Evolutionary conservation across 2,113 vertebrate genomes (phyloP), one percentile per base, ranked within the genome.

Genomic region (Leptosomus discolor): DNA sequence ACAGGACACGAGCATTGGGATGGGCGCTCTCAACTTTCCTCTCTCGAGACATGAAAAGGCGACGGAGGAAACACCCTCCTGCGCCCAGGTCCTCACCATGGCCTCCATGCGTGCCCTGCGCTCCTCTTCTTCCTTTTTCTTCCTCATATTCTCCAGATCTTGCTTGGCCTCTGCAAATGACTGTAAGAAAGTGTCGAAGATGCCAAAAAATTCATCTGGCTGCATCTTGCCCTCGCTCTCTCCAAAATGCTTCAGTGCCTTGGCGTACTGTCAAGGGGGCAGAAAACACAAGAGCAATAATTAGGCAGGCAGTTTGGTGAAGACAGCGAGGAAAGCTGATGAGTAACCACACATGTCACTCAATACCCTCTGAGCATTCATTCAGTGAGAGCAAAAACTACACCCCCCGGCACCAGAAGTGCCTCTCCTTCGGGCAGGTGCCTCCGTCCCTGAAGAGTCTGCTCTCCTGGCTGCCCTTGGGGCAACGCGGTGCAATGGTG

Each of bases 151-250:
- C 97, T 99, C 99, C 96, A 99, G 98, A 96, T 99, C 99, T 95
- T 99, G 99, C 85, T 98, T 98, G 36, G 99, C 99, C 94, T 99
- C 99, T 4, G 88, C 94, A 97, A 99, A 99, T 23, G 99, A 99
- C 98, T 99, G 99, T 69, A 99, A 96, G 98, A 99, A 99, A 92
- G 98, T 98, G 97, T 99, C 99, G 3, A 99, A 99, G 96, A 99
- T 99, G 83, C 99, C 99, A 43, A 99, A 99, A 98, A 99, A 99
- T 92, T 99, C 99, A 45, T 99, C 99, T 0, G 99, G 99, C 98
- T 99, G 99, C 99, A 99, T 99, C 97, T 98, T 98, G 60, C 98
- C 98, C 70, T 99, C 98, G 0, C 97, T 98, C 71, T 99, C 99
- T 93, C 99, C 99, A 90, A 99, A 99, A 98, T 99, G 99, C 97